Conservation (phyloP, 2,113 vertebrate genomes). For the Setophaga petechia region DNA sequence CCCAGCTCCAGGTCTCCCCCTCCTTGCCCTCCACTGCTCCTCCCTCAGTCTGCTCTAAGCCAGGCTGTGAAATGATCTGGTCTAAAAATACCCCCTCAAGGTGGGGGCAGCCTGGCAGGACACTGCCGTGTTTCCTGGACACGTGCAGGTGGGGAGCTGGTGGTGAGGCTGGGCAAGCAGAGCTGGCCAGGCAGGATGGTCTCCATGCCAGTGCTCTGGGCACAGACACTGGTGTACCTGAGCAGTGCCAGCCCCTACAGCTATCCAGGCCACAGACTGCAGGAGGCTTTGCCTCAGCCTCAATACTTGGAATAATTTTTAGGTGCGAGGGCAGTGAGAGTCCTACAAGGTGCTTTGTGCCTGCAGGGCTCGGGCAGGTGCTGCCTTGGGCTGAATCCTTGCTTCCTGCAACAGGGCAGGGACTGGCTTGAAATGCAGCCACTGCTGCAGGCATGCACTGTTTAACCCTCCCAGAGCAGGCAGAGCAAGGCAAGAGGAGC, state of each 20-base stretch:
- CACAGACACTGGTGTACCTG: not conserved
- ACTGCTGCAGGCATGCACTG: accelerated
- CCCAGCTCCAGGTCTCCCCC: not conserved
- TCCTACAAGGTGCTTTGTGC: not conserved
- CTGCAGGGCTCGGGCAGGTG: not conserved
- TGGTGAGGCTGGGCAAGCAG: not conserved
- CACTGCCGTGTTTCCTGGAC: not conserved
- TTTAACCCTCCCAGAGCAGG: not conserved
- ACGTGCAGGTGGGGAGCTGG: not conserved
- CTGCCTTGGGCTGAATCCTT: not conserved
- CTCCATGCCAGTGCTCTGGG: not conserved
- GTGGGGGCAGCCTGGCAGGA: not conserved
- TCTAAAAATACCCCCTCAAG: not conserved
- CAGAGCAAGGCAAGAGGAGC: not conserved
- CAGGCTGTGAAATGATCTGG: not conserved
- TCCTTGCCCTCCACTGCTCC: not conserved
- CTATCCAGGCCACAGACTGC: not conserved
- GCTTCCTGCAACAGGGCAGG: not conserved
- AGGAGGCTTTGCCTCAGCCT: not conserved
- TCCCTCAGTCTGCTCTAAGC: not conserved
- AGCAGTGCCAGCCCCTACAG: not conserved
- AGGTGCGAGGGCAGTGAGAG: accelerated
- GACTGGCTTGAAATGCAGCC: not conserved
- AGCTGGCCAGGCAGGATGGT: not conserved
- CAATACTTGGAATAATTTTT: not conserved